Evolutionary conservation across 2,797 vertebrate species (phyloP).

Genomic region (Melanotaenia maccullochi): DNA sequence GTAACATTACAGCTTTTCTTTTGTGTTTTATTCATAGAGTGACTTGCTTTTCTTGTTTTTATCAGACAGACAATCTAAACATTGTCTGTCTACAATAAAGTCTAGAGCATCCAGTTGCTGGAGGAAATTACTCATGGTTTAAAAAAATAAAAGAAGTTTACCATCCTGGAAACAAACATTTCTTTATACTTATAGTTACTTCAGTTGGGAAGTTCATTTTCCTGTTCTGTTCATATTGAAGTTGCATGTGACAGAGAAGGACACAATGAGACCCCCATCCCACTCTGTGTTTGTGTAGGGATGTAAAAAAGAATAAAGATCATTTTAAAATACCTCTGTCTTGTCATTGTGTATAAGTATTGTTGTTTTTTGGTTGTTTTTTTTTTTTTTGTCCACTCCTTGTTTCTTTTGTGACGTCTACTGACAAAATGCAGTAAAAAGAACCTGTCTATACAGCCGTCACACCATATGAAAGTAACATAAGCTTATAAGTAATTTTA

Average conservation of each 20-base stretch:
- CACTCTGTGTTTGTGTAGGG: no score
- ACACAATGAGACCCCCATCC: no score
- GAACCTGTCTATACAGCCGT: no score
- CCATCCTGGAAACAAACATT: no score
- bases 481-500: no score
- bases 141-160: no score
- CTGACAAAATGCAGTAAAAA: not conserved
- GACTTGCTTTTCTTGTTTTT: not conserved
- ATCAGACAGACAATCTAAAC: constrained; percentile 1
- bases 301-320: not conserved
- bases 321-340: not conserved
- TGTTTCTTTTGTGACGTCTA: not conserved
- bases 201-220: no score
- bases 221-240: no score
- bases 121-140: not conserved
- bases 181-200: no score
- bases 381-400: not conserved
- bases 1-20: not conserved
- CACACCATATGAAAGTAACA: no score
- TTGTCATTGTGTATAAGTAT: not conserved
- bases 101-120: not conserved
- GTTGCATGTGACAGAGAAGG: no score
- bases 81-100: not conserved
- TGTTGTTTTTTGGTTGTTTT: no score
- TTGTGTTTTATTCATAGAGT: constrained; percentile 24